Conservation (phyloP, 1,140 invertebrate genomes). For the Gonioctena quinquepunctata region DNA sequence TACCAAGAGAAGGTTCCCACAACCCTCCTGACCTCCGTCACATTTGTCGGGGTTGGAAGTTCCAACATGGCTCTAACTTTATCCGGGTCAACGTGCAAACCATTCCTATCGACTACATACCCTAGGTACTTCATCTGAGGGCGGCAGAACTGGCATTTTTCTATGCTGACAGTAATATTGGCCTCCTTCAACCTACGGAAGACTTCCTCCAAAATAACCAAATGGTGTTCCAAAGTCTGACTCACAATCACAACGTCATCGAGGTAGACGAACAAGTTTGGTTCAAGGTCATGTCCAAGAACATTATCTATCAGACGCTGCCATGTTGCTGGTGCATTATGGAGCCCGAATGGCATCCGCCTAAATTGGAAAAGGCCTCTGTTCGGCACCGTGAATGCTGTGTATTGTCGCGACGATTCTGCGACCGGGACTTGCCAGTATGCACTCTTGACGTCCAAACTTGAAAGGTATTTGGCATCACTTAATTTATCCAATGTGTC, state of each 20-base stretch:
- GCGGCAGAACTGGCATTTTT: conserved; percentile 19
- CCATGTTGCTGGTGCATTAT: conserved; percentile 42
- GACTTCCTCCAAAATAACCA: not conserved
- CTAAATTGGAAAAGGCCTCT: conserved; percentile 41
- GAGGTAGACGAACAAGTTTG: conserved; percentile 37
- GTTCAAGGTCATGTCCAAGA: conserved; percentile 30
- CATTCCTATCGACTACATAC: not conserved
- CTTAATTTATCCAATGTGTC: conserved; percentile 38
- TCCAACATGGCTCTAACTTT: conserved; percentile 46
- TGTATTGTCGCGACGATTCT: conserved; percentile 46
- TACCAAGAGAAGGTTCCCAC: conserved; percentile 13
- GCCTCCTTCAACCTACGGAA: conserved; percentile 1
- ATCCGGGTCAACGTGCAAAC: conserved; percentile 5
- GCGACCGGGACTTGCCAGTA: conserved; percentile 50
- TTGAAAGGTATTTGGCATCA: conserved; percentile 43
- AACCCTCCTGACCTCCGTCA: conserved; percentile 26
- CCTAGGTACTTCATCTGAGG: conserved; percentile 27
- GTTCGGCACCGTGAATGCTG: conserved; percentile 55
- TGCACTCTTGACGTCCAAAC: conserved; percentile 43
- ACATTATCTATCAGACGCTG: conserved; percentile 48
- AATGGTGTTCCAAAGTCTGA: conserved; percentile 25
- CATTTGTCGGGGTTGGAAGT: conserved; percentile 38
- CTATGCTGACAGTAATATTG: not conserved
- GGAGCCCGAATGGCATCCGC: conserved; percentile 49
- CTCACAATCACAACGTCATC: conserved; percentile 46